phyloP scores from a whole-genome alignment of 2,113 vertebrate species.

The Anoura caudifer region DNA sequence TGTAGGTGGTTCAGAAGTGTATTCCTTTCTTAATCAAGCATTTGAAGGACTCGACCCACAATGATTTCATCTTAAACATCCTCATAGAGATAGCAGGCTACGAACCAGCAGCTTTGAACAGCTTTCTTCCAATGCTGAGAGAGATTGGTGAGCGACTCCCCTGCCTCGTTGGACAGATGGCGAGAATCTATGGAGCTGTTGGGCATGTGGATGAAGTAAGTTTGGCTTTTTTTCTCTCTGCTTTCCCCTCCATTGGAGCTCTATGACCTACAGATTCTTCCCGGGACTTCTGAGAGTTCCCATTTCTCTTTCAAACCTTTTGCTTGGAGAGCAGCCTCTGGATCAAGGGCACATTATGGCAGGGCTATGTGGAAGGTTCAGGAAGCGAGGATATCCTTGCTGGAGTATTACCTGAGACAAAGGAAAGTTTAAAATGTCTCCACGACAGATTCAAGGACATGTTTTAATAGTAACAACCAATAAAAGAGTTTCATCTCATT shows the following conservation, averaged over 20 bases:
- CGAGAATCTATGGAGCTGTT: slow-evolving; percentile 92
- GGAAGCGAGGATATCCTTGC: background rate
- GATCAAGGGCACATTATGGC: background rate
- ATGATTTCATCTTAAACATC: slow-evolving; percentile 84
- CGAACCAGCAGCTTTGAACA: slow-evolving; percentile 84
- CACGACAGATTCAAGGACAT: background rate
- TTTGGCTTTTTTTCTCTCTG: background rate
- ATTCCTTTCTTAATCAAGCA: slow-evolving; percentile 84
- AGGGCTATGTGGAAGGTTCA: background rate
- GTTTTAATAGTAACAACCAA: background rate
- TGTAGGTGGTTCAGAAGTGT: slow-evolving; percentile 87
- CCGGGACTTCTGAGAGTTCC: background rate
- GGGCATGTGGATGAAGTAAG: slow-evolving; percentile 90
- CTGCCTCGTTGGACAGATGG: slow-evolving; percentile 87
- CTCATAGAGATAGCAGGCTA: slow-evolving; percentile 87
- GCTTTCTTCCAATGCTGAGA: slow-evolving; percentile 85
- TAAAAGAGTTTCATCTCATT: background rate
- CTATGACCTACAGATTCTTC: background rate
- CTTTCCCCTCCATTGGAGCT: background rate
- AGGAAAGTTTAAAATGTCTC: background rate
- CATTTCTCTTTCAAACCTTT: background rate
- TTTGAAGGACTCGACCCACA: slow-evolving; percentile 84
- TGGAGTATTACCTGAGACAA: background rate
- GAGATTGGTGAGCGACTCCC: slow-evolving; percentile 84
- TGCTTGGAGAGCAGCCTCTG: background rate